Evolutionary conservation across 2,113 vertebrate genomes (phyloP).

Genomic region (Laticauda colubrina): DNA sequence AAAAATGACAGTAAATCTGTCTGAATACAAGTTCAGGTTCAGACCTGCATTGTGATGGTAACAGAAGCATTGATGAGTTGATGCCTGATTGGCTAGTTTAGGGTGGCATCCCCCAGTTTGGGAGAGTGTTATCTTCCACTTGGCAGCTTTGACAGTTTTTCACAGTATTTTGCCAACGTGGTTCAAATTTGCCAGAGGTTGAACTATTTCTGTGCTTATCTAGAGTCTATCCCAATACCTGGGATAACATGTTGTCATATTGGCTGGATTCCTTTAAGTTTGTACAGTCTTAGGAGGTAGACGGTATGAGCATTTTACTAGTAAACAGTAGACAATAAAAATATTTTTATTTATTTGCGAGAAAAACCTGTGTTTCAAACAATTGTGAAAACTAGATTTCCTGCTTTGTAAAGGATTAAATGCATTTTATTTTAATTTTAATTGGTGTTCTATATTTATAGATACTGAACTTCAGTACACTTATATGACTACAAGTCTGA

Average conservation of each 20-base stretch:
- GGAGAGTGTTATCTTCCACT: neutral
- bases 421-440: neutral
- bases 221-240: neutral
- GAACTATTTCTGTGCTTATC: neutral
- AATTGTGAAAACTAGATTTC: neutral
- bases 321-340: neutral
- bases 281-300: neutral
- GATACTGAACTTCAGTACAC: neutral
- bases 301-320: neutral
- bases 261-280: neutral
- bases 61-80: neutral
- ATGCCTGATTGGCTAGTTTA: neutral
- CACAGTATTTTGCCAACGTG: neutral
- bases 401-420: neutral
- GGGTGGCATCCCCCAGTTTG: neutral
- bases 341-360: neutral
- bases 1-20: neutral
- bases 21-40: neutral
- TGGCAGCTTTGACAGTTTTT: neutral
- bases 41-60: neutral
- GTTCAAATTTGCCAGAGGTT: neutral
- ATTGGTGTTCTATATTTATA: neutral
- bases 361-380: neutral
- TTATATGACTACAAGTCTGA: neutral
- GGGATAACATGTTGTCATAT: neutral